A percentile compares a stretch with the other conserved stretches of the same genome.
Conservation (phyloP, 2,797 vertebrate species). For the Falco cherrug region DNA sequence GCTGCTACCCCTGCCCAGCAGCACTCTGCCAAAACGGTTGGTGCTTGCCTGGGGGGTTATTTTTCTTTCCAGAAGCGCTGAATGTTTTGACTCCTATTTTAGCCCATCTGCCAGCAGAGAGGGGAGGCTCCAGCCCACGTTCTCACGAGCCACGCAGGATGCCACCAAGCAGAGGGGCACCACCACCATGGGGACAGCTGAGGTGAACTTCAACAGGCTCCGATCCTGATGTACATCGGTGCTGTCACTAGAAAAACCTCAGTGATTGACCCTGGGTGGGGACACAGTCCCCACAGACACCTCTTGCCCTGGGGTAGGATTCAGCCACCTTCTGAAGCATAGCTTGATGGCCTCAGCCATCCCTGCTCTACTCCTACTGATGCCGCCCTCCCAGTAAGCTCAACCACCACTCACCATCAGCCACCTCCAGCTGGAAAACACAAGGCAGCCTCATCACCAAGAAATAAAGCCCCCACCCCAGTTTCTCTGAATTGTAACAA, state of each 20-base stretch:
- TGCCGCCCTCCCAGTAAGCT: neutral
- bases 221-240: accelerated
- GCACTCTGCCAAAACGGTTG: neutral
- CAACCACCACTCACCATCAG: neutral
- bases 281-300: too few relatives aligned
- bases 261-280: neutral
- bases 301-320: neutral
- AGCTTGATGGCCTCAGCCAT: neutral
- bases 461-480: neutral
- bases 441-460: neutral
- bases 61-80: neutral
- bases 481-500: neutral
- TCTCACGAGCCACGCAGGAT: accelerated
- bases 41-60: neutral
- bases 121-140: neutral
- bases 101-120: neutral
- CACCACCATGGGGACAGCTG: neutral
- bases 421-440: neutral
- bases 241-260: neutral
- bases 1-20: accelerated
- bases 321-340: neutral
- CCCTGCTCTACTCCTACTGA: neutral
- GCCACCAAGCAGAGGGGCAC: neutral
- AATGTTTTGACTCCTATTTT: neutral
- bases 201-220: neutral